phyloP scores from a whole-genome alignment of 2,113 vertebrate genomes.

The Halcyon malimbica region DNA sequence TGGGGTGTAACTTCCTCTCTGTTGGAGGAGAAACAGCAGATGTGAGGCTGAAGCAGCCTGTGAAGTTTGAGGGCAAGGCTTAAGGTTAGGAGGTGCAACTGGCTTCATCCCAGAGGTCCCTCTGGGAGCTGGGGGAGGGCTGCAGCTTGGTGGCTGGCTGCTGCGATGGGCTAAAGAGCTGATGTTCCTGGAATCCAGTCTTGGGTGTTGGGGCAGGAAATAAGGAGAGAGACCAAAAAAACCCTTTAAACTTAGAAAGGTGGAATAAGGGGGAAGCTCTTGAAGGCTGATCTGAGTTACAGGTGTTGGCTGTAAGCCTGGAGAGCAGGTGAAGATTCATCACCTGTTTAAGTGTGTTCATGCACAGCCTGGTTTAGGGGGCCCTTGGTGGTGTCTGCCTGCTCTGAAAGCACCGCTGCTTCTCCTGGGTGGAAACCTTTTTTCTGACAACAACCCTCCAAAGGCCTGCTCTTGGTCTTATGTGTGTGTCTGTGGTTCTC shows the following conservation, averaged over 20 bases:
- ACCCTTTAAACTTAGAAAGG: accelerated
- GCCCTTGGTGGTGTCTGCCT: background rate
- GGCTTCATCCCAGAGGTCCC: background rate
- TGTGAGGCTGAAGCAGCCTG: background rate
- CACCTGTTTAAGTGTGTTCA: background rate
- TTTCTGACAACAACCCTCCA: background rate
- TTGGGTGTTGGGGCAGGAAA: background rate
- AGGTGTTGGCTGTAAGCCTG: background rate
- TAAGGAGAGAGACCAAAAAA: accelerated
- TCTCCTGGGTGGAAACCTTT: background rate
- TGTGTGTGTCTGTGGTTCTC: background rate
- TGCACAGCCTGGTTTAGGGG: background rate
- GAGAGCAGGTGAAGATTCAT: background rate
- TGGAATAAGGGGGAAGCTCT: background rate
- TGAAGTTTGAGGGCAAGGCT: background rate
- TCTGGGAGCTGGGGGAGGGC: background rate
- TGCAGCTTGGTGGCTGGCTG: background rate
- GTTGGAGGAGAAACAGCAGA: accelerated
- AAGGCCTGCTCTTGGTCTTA: background rate
- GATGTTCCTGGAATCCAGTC: background rate
- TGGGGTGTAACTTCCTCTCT: background rate
- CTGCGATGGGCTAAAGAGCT: no score
- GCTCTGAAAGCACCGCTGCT: accelerated
- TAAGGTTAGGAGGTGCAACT: accelerated
- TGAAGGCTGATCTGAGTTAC: background rate